Percentiles rank a stretch among this genome's conserved stretches.
phyloP scores from a whole-genome alignment of 2,888 invertebrate genomes.

The Pristionchus mayeri region DNA sequence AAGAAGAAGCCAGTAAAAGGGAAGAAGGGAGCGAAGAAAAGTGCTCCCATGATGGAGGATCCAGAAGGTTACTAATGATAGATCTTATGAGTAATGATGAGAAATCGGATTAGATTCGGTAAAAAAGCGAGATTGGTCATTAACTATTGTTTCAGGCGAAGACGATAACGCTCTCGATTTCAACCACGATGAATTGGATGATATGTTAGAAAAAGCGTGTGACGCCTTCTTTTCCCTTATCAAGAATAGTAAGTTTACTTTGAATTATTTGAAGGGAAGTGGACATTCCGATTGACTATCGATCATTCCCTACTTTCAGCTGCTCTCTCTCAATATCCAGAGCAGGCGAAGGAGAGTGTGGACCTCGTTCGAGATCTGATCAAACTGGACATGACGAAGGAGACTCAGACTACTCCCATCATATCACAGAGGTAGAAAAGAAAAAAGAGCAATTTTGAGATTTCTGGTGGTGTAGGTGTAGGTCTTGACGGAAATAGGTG shows the following conservation, averaged over 20 bases:
- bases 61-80: too few relatives aligned
- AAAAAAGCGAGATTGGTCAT: too few relatives aligned
- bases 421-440: neutral
- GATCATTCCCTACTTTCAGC: neutral
- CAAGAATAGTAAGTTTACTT: slow-evolving; percentile 10
- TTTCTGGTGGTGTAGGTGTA: too few relatives aligned
- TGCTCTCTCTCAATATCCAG: neutral
- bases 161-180: neutral
- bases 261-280: neutral
- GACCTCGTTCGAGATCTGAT: slow-evolving; percentile 22
- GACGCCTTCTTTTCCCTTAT: neutral
- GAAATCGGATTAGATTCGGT: too few relatives aligned
- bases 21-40: slow-evolving; percentile 24
- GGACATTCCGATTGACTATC: neutral
- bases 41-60: slow-evolving; percentile 23
- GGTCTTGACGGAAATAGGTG: too few relatives aligned
- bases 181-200: slow-evolving; percentile 14
- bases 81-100: too few relatives aligned
- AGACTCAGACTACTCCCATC: neutral
- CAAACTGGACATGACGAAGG: neutral
- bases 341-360: slow-evolving; percentile 11
- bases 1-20: slow-evolving; percentile 24
- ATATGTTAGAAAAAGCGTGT: slow-evolving; percentile 25
- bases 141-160: slow-evolving; percentile 14
- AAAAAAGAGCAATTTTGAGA: too few relatives aligned